Conservation (phyloP, 2,888 invertebrate species). For the Eilema sororculum region DNA sequence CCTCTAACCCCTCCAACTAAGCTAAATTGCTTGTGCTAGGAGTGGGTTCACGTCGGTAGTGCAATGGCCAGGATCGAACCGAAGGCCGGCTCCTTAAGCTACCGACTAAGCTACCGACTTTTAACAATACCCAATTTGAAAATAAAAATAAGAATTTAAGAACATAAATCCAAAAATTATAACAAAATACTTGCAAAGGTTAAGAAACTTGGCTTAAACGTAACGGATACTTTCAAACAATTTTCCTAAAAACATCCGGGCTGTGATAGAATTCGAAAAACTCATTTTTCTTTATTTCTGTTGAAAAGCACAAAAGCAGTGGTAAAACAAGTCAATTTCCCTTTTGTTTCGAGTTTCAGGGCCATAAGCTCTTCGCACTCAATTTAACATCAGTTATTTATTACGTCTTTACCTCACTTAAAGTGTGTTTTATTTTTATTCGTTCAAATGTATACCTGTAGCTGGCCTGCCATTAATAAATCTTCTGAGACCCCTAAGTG, state of each 20-base stretch:
- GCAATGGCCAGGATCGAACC: no score
- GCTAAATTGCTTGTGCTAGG: no score
- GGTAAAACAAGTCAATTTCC: conserved; percentile 61
- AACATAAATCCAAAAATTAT: background rate
- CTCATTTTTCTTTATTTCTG: conserved; percentile 35
- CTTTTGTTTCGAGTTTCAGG: conserved; percentile 72
- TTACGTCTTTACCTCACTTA: conserved; percentile 79
- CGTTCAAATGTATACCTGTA: conserved; percentile 64
- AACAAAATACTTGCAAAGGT: background rate
- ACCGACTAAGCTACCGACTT: no score
- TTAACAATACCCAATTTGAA: background rate
- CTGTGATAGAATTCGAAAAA: conserved; percentile 23
- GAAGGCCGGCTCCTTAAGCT: no score
- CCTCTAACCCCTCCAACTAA: no score
- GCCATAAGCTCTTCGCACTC: conserved; percentile 81
- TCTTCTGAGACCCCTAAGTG: conserved; percentile 69
- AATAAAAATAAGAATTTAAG: background rate
- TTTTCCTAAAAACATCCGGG: conserved; percentile 9
- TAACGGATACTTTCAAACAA: background rate
- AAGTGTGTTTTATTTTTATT: conserved; percentile 75
- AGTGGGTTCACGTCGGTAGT: no score
- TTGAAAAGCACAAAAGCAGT: conserved; percentile 44
- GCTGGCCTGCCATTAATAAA: conserved; percentile 65
- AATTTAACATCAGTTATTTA: conserved; percentile 84
- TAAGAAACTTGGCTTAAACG: background rate